Evolutionary conservation across 1,140 invertebrate species (phyloP).

Genomic region (Gryon sp.): DNA sequence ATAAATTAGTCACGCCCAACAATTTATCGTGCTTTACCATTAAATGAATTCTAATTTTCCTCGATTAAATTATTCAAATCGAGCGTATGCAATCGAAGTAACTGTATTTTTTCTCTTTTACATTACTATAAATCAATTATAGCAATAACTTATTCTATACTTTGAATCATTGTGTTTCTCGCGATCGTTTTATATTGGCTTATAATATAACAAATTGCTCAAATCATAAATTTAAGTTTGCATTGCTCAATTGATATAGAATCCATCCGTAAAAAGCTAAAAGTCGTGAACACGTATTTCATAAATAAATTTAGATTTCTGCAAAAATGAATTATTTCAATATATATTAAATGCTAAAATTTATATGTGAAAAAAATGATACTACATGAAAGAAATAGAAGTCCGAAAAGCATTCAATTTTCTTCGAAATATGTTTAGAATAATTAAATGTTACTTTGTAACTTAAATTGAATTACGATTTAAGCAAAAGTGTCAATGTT

Average conservation of each 20-base stretch:
- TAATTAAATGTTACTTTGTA: too few relatives aligned
- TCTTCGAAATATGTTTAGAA: too few relatives aligned
- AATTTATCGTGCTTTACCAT: neutral
- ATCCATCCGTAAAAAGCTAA: too few relatives aligned
- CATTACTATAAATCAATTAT: slow-evolving; percentile 21
- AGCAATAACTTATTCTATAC: slow-evolving; percentile 14
- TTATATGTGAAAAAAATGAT: too few relatives aligned
- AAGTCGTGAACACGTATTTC: too few relatives aligned
- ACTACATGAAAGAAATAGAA: too few relatives aligned
- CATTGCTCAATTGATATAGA: slow-evolving; percentile 34
- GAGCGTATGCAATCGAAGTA: neutral
- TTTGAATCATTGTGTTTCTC: neutral
- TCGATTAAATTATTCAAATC: slow-evolving; percentile 3
- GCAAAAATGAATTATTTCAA: too few relatives aligned
- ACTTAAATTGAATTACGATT: too few relatives aligned
- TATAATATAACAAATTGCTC: slow-evolving; percentile 33
- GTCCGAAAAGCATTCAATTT: too few relatives aligned
- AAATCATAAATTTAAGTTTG: slow-evolving; percentile 17
- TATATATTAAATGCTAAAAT: too few relatives aligned
- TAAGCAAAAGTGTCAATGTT: too few relatives aligned
- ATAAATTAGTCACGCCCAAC: slow-evolving; percentile 9
- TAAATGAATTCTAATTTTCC: slow-evolving; percentile 14
- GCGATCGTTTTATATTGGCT: slow-evolving; percentile 24
- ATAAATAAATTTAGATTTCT: too few relatives aligned
- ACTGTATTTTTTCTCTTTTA: slow-evolving; percentile 7